Percentiles rank a stretch among this genome's conserved stretches.
Conservation (phyloP, 2,113 vertebrate genomes). For the Leptobrachium leishanense region DNA sequence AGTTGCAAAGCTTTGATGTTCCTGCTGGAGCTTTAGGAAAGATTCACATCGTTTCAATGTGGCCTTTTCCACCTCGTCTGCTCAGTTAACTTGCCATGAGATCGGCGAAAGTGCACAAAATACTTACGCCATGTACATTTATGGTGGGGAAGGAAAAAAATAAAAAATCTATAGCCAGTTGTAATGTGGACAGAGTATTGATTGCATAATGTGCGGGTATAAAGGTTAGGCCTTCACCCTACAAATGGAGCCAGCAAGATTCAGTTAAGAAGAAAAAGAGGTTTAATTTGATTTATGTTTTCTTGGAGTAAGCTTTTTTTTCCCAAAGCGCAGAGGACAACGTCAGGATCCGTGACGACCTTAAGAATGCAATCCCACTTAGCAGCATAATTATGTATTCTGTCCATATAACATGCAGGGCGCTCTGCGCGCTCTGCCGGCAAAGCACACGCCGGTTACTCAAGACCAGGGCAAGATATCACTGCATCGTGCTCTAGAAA, state of each 20-base stretch:
- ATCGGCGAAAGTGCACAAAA: neutral
- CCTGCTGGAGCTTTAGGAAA: no score
- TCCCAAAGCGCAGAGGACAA: slow-evolving; percentile 36
- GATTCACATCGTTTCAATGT: no score
- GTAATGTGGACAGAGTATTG: slow-evolving; percentile 40
- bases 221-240: slow-evolving; percentile 43
- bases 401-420: neutral
- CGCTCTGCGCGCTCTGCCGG: neutral
- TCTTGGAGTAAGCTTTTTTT: slow-evolving; percentile 28
- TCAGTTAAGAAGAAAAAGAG: slow-evolving; percentile 35
- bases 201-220: slow-evolving; percentile 39
- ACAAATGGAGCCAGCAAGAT: slow-evolving; percentile 39
- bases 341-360: slow-evolving; percentile 7
- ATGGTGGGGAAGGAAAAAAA: slow-evolving; percentile 11
- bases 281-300: slow-evolving; percentile 42
- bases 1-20: no score
- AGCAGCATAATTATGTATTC: neutral
- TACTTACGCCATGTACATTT: slow-evolving; percentile 15
- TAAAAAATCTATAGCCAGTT: slow-evolving; percentile 32
- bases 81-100: no score
- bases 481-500: no score
- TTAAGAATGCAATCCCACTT: slow-evolving; percentile 15
- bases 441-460: neutral
- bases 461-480: neutral
- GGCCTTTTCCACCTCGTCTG: no score